phyloP scores from a whole-genome alignment of 1,140 invertebrate species.

The Linepithema humile region DNA sequence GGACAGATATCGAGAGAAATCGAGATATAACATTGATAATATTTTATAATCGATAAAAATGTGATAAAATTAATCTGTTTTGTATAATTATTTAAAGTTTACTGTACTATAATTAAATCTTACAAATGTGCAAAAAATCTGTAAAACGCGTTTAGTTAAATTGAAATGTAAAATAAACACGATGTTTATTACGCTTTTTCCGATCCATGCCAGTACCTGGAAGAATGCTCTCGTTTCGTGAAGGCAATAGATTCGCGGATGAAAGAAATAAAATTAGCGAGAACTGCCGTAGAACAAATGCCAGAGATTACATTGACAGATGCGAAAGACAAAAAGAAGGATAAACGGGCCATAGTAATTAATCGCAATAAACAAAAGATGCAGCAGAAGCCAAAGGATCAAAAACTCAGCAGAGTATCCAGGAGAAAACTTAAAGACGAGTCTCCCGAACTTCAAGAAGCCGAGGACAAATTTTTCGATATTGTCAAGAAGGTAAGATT shows the following conservation, averaged over 20 bases:
- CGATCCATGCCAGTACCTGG: conserved; percentile 38
- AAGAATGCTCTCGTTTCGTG: conserved; percentile 45
- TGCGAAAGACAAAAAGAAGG: not conserved
- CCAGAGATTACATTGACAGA: not conserved
- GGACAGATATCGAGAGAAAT: not conserved
- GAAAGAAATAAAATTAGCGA: conserved; percentile 61
- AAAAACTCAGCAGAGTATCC: not conserved
- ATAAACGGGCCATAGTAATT: not conserved
- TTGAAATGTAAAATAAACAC: not conserved
- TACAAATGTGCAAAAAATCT: too few species aligned
- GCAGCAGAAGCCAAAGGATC: not conserved
- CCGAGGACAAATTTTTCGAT: conserved; percentile 52
- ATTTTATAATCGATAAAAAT: conserved; percentile 3
- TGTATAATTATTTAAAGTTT: not conserved
- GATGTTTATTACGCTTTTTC: not conserved
- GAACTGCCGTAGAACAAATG: not conserved
- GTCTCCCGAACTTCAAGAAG: not conserved
- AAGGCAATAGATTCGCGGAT: conserved; percentile 59
- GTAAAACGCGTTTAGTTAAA: not conserved
- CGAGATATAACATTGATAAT: not conserved
- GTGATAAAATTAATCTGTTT: not conserved
- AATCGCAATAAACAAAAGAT: not conserved
- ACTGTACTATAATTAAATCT: not conserved
- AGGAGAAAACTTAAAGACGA: conserved; percentile 47
- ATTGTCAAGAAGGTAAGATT: conserved; percentile 57